These are phyloP conservation scores for Cairina moschata DNA, from an alignment of 2,113 vertebrate species.

Conservation along the genomic window DNA sequence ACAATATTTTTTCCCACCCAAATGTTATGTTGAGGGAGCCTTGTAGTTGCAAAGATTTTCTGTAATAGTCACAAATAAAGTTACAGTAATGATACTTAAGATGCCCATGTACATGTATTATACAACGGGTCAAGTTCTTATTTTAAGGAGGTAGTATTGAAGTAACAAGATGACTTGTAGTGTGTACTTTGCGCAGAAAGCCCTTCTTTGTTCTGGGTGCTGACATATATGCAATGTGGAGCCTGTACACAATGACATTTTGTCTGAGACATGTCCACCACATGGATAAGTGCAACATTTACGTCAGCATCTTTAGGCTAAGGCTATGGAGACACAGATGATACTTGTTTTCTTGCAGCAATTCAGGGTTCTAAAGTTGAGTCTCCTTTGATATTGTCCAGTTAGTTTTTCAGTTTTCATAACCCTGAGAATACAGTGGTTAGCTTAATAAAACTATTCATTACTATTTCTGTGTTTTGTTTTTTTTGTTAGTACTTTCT, in stretches of 20 bases:
- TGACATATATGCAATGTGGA: neutral
- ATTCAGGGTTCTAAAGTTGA: neutral
- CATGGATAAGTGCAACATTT: constrained; percentile 6
- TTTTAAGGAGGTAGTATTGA: neutral
- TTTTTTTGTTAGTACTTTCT: neutral
- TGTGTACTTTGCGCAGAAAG: neutral
- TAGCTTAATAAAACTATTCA: neutral
- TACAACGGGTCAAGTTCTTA: neutral
- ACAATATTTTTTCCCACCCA: accelerated
- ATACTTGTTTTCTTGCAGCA: neutral
- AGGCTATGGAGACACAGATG: neutral
- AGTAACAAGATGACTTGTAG: neutral
- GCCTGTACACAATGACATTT: constrained; percentile 31
- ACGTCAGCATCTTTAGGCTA: neutral
- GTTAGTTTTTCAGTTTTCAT: neutral
- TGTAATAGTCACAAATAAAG: neutral
- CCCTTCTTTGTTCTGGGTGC: constrained; percentile 36
- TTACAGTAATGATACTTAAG: neutral
- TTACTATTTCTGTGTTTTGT: neutral
- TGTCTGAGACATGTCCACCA: constrained; percentile 13
- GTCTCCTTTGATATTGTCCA: neutral
- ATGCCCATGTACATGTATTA: neutral
- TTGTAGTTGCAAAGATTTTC: neutral
- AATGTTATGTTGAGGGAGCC: neutral
- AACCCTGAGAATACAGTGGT: neutral